Conservation (phyloP, 2,888 invertebrate genomes). For the Gymnosoma rotundatum region DNA sequence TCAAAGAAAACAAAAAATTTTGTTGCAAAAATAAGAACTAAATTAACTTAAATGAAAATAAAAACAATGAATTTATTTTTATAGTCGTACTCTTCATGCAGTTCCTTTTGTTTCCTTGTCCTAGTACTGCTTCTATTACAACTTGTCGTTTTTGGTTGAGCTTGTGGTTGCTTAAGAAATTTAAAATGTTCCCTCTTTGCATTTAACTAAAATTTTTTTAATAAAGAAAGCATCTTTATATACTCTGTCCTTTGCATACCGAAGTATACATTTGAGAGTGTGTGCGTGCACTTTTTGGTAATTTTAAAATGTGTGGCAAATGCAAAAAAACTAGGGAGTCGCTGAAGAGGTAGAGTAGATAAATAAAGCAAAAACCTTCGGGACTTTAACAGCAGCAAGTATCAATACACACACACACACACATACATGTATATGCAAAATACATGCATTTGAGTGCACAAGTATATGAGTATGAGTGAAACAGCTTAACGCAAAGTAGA, state of each 20-base stretch:
- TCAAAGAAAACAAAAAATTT: neutral
- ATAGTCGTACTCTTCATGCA: neutral
- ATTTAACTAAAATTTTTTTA: conserved; percentile 9
- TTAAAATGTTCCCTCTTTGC: conserved; percentile 52
- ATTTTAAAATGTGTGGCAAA: neutral
- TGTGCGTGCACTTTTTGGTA: neutral
- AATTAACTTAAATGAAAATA: no score
- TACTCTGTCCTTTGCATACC: neutral
- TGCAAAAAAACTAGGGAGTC: neutral
- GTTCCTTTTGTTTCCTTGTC: neutral
- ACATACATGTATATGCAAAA: conserved; percentile 16
- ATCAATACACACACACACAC: neutral
- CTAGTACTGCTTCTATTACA: neutral
- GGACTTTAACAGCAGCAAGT: conserved; percentile 54
- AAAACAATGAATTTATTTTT: neutral
- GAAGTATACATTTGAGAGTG: conserved; percentile 21
- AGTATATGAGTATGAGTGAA: neutral
- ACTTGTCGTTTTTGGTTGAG: conserved; percentile 31
- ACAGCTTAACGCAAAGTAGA: conserved; percentile 74
- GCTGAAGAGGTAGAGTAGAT: conserved; percentile 36
- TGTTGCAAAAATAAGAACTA: neutral
- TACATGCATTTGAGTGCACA: neutral
- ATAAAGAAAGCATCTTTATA: neutral
- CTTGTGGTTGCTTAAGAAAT: conserved; percentile 58
- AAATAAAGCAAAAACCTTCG: conserved; percentile 56